Evolutionary conservation across 92 coral and sea anemone species (phyloP), one percentile per base, ranked within the genome.

Genomic region (Phenganax marumi): DNA sequence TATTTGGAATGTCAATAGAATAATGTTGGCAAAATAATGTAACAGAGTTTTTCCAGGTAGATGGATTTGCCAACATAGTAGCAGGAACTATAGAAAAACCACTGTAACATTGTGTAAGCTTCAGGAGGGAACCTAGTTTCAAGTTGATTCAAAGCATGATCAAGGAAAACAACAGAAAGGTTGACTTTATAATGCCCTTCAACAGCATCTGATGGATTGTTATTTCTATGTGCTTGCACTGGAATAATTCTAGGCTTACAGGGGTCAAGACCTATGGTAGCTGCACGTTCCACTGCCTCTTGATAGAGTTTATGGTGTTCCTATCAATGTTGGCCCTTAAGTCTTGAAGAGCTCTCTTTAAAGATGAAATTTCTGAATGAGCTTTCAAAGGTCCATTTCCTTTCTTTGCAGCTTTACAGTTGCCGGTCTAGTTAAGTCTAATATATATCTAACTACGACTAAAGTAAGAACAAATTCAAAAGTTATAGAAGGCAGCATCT

Each of bases 221-320:
- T 87, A 13, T 81, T 64, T 62, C 85, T 77, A 66, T 51, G 76
- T 58, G 73, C 69, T 83, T 87, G 88, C 80, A 69, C 69, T 54
- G 69, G 85, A 48, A 71, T 76, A 51, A 80, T 78, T 77, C 85
- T 76, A 26, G 89, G 86, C 57, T 74, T 25, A 62, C 82, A 81
- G 39, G 89, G 79, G 61, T 81, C 68, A 54, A 82, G 46, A 46
- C 86, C 86, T 72, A 75, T 70, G 22, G 58, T 68, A 64, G 49
- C 71, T 71, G 89, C 56, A 86, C 81, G 89, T 82, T 86, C 60
- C 33, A 74, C 86, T 53, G 84, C 86, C 81, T 86, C 86, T 54
- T 61, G 66, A 75, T 72, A 81, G 75, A 86, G 81, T 50, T 66
- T 50, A 66, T 75, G 89, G 53, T 86, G 83, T 25, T 86, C 62